Percentiles rank a stretch among this genome's conserved stretches.
Evolutionary conservation across 2,888 invertebrate species (phyloP).

Genomic region (Geophilus truncorum): DNA sequence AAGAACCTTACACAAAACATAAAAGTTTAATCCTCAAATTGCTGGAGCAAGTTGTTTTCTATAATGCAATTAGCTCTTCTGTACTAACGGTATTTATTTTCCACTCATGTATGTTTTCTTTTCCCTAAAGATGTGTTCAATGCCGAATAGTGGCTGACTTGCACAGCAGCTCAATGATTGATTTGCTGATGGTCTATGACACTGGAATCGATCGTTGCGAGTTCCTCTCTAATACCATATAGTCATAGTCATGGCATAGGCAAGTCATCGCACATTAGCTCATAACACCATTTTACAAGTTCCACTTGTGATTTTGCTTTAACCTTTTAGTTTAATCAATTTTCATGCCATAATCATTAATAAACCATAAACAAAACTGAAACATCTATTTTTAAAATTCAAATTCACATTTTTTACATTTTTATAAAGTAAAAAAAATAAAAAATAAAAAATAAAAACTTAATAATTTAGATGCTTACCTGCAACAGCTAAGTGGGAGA

Average conservation of each 20-base stretch:
- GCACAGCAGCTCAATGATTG: slow-evolving; percentile 17
- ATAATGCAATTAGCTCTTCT: not conserved
- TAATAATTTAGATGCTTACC: not conserved
- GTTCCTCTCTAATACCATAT: not conserved
- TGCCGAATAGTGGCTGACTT: not conserved
- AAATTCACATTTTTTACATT: not conserved
- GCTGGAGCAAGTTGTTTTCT: not conserved
- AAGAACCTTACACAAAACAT: not conserved
- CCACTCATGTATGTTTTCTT: not conserved
- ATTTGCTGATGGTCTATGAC: slow-evolving; percentile 27
- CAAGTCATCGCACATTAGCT: not conserved
- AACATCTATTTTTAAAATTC: not conserved
- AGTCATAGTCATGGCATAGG: not conserved
- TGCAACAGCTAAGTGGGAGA: not conserved
- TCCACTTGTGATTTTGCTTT: not conserved
- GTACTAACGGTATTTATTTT: not conserved
- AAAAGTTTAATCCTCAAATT: not conserved
- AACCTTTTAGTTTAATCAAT: not conserved
- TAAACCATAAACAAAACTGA: not conserved
- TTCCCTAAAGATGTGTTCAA: not conserved
- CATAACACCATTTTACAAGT: not conserved
- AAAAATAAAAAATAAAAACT: not conserved
- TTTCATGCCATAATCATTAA: not conserved
- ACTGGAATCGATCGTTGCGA: not conserved
- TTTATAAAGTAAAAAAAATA: not conserved